Evolutionary conservation across 2,888 invertebrate species (phyloP), one percentile per base, ranked within the genome.

Genomic region (Ochlodes sylvanus): DNA sequence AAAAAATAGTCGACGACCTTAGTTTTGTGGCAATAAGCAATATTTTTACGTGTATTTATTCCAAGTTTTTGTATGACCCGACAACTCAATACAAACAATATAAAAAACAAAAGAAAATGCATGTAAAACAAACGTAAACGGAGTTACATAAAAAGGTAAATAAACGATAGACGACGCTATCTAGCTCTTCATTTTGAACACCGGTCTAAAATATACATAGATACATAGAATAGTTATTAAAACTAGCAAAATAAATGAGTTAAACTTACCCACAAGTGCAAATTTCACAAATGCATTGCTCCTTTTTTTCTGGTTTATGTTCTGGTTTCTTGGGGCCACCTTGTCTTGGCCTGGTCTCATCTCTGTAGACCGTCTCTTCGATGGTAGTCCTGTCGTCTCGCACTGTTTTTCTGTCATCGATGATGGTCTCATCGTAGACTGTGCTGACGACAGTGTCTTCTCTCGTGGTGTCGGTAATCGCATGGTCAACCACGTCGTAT

Each of bases 201-300:
- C 27, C 27, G 27, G 27, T 27, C 27, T 27, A 27, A 27, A 27
- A 27, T 27, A 5, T 27, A n/a, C n/a, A n/a, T n/a, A n/a, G n/a
- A n/a, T n/a, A n/a, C n/a, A n/a, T n/a, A 15, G 7, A 15, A 7
- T 38, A 38, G 38, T 3, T 2, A 38, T 2, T 38, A 38, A 15
- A 47, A 15, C 17, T 47, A 47, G 6, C n/a, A 19, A 12, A 50
- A 50, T 34, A 54, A 34, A 55, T 5, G 19, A 21, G 27, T 19
- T 41, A 50, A 14, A 95, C 97, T 96, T 89, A 98, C 98, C 98
- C 98, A 92, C 98, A 98, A 81, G 97, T 98, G 87, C 98, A 98
- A 72, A 98, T 96, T 92, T 98, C 97, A 85, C 98, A 98, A 80
- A 98, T 97, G 86, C 98, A 98, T 87, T 97, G 96, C 82, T 97